Evolutionary conservation across 2,888 invertebrate genomes (phyloP).

Genomic region (Dysmachus trigonus): DNA sequence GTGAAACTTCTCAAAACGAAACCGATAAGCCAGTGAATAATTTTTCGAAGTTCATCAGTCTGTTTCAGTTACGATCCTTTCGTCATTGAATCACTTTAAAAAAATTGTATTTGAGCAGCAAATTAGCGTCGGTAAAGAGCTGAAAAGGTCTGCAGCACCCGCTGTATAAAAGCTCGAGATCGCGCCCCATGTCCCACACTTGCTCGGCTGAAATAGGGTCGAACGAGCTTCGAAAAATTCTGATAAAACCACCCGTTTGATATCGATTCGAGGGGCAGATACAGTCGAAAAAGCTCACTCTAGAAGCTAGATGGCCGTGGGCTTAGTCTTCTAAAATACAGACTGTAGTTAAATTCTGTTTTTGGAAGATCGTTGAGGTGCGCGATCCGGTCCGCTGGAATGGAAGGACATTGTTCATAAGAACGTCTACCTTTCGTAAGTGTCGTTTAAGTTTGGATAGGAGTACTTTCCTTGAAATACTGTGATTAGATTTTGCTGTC

Average conservation of each 20-base stretch:
- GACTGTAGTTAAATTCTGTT: background rate
- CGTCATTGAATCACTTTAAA: background rate
- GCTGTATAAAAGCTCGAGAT: slow-evolving; percentile 30
- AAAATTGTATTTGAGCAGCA: background rate
- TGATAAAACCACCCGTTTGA: background rate
- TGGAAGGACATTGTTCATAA: background rate
- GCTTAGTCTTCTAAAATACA: background rate
- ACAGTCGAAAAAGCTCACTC: background rate
- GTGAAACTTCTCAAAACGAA: background rate
- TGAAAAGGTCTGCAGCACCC: background rate
- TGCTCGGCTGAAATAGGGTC: background rate
- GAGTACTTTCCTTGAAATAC: background rate
- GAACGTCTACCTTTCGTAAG: background rate
- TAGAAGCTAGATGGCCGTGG: background rate
- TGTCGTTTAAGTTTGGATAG: background rate
- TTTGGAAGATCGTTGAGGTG: background rate
- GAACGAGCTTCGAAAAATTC: slow-evolving; percentile 7
- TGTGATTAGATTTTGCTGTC: background rate
- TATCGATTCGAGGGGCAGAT: background rate
- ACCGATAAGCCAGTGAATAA: background rate
- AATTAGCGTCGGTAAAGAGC: background rate
- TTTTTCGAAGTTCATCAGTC: background rate
- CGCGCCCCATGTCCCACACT: background rate
- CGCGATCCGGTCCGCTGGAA: background rate
- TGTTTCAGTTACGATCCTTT: background rate